Evolutionary conservation across 1,140 invertebrate species (phyloP).

Genomic region (Drosophila guanche): DNA sequence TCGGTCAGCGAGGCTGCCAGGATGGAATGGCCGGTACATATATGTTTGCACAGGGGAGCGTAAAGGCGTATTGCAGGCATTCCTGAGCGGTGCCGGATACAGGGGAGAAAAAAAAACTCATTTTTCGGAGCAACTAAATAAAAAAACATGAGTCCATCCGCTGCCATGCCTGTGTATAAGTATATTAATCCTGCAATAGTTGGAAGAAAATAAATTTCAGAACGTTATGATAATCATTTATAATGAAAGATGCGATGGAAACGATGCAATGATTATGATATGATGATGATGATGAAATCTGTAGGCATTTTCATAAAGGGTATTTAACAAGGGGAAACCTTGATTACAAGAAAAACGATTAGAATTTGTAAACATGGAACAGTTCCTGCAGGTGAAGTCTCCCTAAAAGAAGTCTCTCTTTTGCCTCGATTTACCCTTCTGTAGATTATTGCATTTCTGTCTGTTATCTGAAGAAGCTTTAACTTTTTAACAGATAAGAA

Average conservation of each 20-base stretch:
- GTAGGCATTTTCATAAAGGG: neutral
- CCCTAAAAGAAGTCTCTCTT: neutral
- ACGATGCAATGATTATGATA: neutral
- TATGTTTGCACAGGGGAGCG: constrained; percentile 31
- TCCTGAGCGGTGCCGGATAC: no score
- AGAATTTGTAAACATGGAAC: no score
- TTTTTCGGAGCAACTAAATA: constrained; percentile 55
- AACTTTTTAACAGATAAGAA: no score
- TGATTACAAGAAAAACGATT: neutral
- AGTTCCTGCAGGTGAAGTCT: no score
- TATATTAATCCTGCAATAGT: constrained; percentile 45
- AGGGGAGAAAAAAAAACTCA: constrained; percentile 50
- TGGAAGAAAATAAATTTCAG: constrained; percentile 1
- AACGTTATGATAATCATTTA: neutral
- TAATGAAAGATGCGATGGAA: constrained; percentile 1
- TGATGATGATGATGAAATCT: no score
- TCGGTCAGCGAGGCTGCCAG: constrained; percentile 9
- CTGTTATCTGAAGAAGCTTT: no score
- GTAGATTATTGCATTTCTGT: no score
- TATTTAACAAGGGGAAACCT: neutral
- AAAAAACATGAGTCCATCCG: constrained; percentile 62
- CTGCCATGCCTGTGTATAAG: constrained; percentile 5
- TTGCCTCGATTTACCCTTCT: no score
- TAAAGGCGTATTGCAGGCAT: neutral
- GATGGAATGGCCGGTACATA: constrained; percentile 36